Base-by-base conservation (phyloP, 2,113 vertebrate genomes). In the Haemorhous mexicanus region DNA sequence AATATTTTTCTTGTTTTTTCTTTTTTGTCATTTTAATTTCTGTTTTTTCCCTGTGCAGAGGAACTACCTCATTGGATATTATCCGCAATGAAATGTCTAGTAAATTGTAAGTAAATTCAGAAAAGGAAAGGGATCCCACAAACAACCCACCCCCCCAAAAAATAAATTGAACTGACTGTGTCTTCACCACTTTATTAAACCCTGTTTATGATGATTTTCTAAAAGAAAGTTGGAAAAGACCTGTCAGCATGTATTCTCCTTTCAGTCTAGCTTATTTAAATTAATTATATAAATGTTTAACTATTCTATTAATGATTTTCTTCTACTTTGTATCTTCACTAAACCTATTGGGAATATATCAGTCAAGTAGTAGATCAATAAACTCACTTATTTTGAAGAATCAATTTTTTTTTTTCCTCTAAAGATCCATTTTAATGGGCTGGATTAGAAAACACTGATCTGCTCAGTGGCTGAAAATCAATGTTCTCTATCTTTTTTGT, bases 11-110 rank as follows among this genome's bases (percentile, higher is more conserved):
- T 49, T 23, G 2, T n/a, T n/a, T 62, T 30, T 64, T 33, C 10
- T 35, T 24, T 59, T 28, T 35, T 73, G 10, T 33, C 2, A 12
- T 46, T 66, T 67, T 61, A 30, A 84, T 86, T 90, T 87, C 58
- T 95, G 2, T 94, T 95, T 87, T 24, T 92, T 21, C 78, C 9
- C 26, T 52, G 2, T 82, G 32, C 86, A 99, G 98, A 98, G 58
- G 98, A 99, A 55, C 97, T 99, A 95, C 98, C 98, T 95, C 98
- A 99, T n/a, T 99, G 98, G 98, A 98, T 99, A 80, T 94, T 99
- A 88, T 99, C 98, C 16, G 98, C 98, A 89, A 98, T 99, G 98
- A 99, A 98, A 92, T 98, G 98, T 95, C 93, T 99, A 82, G 98
- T 98, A 95, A 99, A 98, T 74, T 99, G 98, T 99, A 97, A 99